A percentile compares a stretch with the other conserved stretches of the same genome.
These are phyloP conservation scores for Cryptocephalus moraei DNA, from an alignment of 2,888 invertebrate genomes.

Conservation along the genomic window DNA sequence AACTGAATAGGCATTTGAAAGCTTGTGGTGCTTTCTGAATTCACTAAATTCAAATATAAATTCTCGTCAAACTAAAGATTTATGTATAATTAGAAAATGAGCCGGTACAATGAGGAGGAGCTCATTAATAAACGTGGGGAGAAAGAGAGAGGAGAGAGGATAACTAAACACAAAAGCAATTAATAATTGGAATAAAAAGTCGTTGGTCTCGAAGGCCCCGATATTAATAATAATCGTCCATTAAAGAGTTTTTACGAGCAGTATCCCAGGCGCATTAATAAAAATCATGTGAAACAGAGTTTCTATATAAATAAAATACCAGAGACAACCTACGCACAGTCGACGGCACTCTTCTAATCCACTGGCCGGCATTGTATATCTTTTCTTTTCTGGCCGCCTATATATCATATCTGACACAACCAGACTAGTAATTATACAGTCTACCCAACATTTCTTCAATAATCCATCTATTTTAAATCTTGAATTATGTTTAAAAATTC, in stretches of 20 bases:
- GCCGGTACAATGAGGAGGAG: no score
- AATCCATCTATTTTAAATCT: slow-evolving; percentile 33
- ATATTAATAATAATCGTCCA: neutral
- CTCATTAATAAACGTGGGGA: no score
- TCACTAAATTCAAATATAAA: no score
- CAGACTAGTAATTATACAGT: slow-evolving; percentile 34
- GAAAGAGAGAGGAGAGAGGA: no score
- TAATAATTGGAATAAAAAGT: neutral
- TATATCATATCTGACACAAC: slow-evolving; percentile 33
- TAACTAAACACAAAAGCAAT: neutral
- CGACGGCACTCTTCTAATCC: slow-evolving; percentile 3
- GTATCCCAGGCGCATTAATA: slow-evolving; percentile 24
- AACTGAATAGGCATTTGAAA: no score
- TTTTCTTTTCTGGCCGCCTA: slow-evolving; percentile 20
- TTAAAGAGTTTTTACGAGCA: neutral
- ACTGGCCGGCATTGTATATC: slow-evolving; percentile 1
- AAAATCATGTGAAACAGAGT: slow-evolving; percentile 29
- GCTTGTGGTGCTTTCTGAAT: no score
- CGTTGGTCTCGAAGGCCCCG: neutral
- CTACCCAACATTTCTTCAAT: slow-evolving; percentile 30
- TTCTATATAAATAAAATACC: slow-evolving; percentile 34
- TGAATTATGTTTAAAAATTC: slow-evolving; percentile 29
- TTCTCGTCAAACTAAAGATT: no score
- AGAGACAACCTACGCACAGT: slow-evolving; percentile 23
- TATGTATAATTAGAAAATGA: no score